These are phyloP conservation scores for Tiliacea aurago DNA, from an alignment of 2,888 invertebrate species.

Conservation along the genomic window DNA sequence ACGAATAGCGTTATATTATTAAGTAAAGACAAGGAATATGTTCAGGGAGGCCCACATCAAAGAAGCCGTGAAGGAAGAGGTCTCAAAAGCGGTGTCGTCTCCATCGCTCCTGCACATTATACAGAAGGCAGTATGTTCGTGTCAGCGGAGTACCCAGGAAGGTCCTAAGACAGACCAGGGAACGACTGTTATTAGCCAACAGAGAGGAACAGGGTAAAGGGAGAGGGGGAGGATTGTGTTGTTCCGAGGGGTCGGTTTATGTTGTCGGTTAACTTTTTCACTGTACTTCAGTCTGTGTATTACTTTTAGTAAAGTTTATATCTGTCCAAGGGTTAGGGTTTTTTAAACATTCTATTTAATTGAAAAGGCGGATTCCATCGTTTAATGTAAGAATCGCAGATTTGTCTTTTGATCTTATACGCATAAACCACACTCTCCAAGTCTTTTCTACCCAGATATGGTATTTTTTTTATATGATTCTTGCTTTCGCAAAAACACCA, in stretches of 20 bases:
- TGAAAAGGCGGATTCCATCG: background rate
- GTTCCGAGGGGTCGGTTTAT: conserved; percentile 15
- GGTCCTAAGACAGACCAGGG: conserved; percentile 30
- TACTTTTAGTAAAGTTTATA: conserved; percentile 5
- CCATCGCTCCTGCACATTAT: conserved; percentile 47
- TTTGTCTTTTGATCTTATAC: background rate
- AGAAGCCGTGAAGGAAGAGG: conserved; percentile 25
- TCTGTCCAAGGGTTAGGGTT: background rate
- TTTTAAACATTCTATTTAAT: background rate
- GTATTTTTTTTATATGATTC: background rate
- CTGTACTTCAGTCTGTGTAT: conserved; percentile 8
- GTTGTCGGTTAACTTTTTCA: conserved; percentile 6
- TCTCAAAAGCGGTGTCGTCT: conserved; percentile 37
- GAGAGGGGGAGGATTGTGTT: conserved; percentile 26
- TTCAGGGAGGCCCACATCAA: conserved; percentile 46
- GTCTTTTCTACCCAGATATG: background rate
- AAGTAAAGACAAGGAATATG: conserved; percentile 45
- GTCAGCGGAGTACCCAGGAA: conserved; percentile 32
- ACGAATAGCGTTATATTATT: conserved; percentile 15
- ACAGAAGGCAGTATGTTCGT: conserved; percentile 55
- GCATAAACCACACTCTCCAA: background rate
- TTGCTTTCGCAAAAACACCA: background rate
- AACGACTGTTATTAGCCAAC: conserved; percentile 9
- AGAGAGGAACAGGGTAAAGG: conserved; percentile 41
- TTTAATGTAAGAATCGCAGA: background rate